These are phyloP conservation scores for Pipistrellus pipistrellus DNA, from an alignment of 2,797 vertebrate genomes.

Conservation along the genomic window DNA sequence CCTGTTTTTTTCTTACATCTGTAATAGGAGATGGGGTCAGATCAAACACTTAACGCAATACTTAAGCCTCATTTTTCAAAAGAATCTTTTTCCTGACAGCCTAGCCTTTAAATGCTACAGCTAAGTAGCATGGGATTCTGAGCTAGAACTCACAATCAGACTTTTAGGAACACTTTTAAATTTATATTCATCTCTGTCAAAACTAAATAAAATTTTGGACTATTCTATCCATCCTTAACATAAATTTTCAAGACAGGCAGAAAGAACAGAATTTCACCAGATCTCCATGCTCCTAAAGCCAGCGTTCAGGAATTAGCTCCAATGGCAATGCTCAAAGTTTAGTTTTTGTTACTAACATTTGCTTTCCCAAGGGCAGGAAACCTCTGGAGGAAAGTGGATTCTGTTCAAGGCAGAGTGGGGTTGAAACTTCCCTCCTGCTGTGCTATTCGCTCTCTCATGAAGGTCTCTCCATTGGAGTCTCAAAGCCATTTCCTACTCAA, in stretches of 20 bases:
- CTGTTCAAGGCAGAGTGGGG: background rate
- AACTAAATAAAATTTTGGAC: background rate
- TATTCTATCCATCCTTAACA: background rate
- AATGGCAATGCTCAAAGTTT: background rate
- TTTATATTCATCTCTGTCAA: background rate
- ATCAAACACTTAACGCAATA: background rate
- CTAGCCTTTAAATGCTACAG: background rate
- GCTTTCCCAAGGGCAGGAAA: background rate
- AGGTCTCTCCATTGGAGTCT: background rate
- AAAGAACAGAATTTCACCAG: background rate
- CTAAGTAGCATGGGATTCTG: background rate
- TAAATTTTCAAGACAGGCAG: background rate
- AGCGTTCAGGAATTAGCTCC: background rate
- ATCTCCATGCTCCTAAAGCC: background rate
- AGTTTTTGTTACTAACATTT: background rate
- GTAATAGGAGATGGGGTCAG: background rate
- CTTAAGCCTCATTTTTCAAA: background rate
- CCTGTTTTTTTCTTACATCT: background rate
- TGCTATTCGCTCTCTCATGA: accelerated
- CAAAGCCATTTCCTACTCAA: background rate
- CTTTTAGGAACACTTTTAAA: background rate
- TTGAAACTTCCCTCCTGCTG: no score
- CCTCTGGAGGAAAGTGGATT: background rate
- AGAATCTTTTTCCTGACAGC: background rate
- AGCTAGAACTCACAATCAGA: background rate